These are phyloP conservation scores for Amaurobius ferox DNA, from an alignment of 2,888 invertebrate species.

Conservation along the genomic window DNA sequence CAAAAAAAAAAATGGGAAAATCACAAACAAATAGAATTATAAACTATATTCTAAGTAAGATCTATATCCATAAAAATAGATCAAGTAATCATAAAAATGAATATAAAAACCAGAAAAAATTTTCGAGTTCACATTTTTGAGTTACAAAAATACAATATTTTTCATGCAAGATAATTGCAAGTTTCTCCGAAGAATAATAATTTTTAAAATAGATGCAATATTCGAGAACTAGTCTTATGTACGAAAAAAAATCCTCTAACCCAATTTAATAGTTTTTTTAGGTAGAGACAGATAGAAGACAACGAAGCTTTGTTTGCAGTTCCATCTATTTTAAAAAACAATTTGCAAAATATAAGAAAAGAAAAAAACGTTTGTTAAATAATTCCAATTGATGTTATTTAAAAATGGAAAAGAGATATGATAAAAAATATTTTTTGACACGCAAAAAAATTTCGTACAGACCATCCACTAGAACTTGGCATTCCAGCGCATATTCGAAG, in stretches of 20 bases:
- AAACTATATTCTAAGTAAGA: too few relatives aligned
- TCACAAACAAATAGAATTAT: too few relatives aligned
- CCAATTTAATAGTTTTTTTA: conserved; percentile 43
- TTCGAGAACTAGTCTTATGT: not conserved
- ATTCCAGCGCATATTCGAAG: not conserved
- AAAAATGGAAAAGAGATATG: conserved; percentile 20
- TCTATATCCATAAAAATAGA: too few relatives aligned
- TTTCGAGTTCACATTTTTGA: not conserved
- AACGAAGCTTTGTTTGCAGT: conserved; percentile 40
- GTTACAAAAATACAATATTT: not conserved
- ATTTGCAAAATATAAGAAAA: conserved; percentile 27
- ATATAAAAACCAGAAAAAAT: not conserved
- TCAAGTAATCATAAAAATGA: too few relatives aligned
- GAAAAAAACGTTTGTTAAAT: conserved; percentile 45
- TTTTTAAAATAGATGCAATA: not conserved
- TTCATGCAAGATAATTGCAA: not conserved
- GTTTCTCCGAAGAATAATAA: not conserved
- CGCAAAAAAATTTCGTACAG: not conserved
- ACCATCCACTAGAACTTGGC: conserved; percentile 32
- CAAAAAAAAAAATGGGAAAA: too few relatives aligned
- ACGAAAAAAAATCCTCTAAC: conserved; percentile 15
- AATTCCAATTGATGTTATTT: conserved; percentile 45
- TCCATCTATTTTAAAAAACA: conserved; percentile 31
- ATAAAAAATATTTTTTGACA: not conserved
- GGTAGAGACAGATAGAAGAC: conserved; percentile 11